Evolutionary conservation across 2,888 invertebrate species (phyloP), one percentile per base, ranked within the genome.

Genomic region (Drosophila falleni): DNA sequence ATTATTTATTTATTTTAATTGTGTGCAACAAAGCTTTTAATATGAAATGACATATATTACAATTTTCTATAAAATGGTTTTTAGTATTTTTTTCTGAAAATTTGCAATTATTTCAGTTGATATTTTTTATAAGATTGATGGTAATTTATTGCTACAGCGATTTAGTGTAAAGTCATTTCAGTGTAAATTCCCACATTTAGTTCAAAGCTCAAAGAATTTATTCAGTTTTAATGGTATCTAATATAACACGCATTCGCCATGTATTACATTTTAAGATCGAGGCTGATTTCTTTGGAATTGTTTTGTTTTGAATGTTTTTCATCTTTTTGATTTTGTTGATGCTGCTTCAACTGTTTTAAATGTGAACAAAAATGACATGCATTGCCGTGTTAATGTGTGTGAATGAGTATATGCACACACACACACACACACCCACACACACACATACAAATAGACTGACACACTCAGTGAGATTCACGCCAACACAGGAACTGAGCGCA

Each of bases 401-500:
- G 49, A 41, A 44, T 72, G 42, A 31, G n/a, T 42, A 54, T 53
- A 31, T 2, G 19, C 19, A 19, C 19, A 19, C 19, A 19, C 19
- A 19, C 19, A 19, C 19, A 19, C 55, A 49, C 51, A 39, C 47
- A 65, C 47, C 71, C 54, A 68, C 47, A 55, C 67, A 39, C 23
- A 47, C 19, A 54, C 15, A 46, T 16, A 56, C 41, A 11, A 37
- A 51, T 31, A 33, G 15, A 59, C 35, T 23, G 23, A 59, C 35
- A 63, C 31, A 59, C 35, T 23, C 31, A 6, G 15, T 35, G 9
- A 60, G 37, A 23, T 4, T 44, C 33, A 61, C 55, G 46, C 31
- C 55, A 70, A 58, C 56, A 29, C 74, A 70, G 42, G 31, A 67
- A 63, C 53, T 19, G 23, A 75, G 64, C 74, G 61, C 63, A 63